Evolutionary conservation across 2,888 invertebrate species (phyloP).

Genomic region (Horisme vitalbata): DNA sequence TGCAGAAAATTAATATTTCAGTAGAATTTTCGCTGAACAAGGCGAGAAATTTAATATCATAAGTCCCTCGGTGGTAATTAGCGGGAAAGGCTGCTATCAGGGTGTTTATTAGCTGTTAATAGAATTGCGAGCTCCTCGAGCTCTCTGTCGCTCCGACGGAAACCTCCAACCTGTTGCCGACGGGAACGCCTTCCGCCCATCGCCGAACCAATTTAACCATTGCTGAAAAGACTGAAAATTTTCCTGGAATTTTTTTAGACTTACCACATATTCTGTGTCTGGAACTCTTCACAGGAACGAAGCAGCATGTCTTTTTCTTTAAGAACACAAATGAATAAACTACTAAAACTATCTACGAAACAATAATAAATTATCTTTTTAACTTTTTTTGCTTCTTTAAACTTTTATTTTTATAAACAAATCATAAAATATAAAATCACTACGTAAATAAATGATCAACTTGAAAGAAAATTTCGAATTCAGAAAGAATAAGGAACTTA

Average conservation of each 20-base stretch:
- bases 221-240: constrained; percentile 25
- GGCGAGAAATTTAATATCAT: constrained; percentile 60
- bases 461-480: constrained; percentile 47
- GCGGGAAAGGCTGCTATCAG: constrained; percentile 56
- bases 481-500: constrained; percentile 61
- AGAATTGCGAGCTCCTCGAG: constrained; percentile 61
- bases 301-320: constrained; percentile 38
- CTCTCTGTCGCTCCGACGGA: constrained; percentile 47
- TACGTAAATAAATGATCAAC: constrained; percentile 56
- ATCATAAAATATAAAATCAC: constrained; percentile 55
- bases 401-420: constrained; percentile 42
- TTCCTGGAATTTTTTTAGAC: constrained; percentile 33
- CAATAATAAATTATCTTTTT: constrained; percentile 13
- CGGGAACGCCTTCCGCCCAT: constrained; percentile 81
- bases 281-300: constrained; percentile 22
- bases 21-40: constrained; percentile 46
- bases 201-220: constrained; percentile 44
- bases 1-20: constrained; percentile 50
- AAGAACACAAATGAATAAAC: constrained; percentile 63
- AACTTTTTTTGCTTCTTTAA: constrained; percentile 17
- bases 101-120: constrained; percentile 72
- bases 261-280: constrained; percentile 30
- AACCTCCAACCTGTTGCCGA: constrained; percentile 74
- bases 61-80: constrained; percentile 64
- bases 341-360: constrained; percentile 27